phyloP scores from a whole-genome alignment of 2,888 invertebrate species.

The Andrena marginata region DNA sequence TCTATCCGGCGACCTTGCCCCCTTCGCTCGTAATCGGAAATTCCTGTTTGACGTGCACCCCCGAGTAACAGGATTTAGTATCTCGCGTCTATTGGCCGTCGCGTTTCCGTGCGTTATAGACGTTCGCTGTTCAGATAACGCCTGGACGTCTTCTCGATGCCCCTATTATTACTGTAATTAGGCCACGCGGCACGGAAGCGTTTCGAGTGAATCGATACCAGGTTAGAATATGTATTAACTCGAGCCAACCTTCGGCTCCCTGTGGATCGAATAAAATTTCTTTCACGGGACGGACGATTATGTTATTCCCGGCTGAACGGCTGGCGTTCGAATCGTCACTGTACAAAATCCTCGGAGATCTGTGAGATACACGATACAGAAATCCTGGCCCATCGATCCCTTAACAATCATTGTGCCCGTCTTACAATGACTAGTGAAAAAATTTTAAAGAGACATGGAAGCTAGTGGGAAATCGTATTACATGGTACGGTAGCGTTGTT shows the following conservation, averaged over 20 bases:
- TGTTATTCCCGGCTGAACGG: neutral
- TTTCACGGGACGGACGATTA: neutral
- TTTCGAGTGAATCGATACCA: constrained; percentile 45
- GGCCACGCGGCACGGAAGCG: constrained; percentile 39
- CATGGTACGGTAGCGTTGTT: too few relatives aligned
- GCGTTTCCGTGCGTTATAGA: constrained; percentile 39
- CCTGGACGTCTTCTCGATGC: constrained; percentile 48
- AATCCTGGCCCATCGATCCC: too few relatives aligned
- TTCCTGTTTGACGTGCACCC: constrained; percentile 38
- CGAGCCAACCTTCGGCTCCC: too few relatives aligned
- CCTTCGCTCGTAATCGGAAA: constrained; percentile 37
- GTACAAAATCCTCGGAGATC: neutral
- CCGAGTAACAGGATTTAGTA: constrained; percentile 39
- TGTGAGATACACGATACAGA: too few relatives aligned
- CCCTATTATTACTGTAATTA: constrained; percentile 53
- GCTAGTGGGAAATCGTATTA: too few relatives aligned
- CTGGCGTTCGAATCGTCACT: neutral
- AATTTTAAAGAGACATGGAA: too few relatives aligned
- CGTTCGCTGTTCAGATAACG: constrained; percentile 42
- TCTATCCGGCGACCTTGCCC: constrained; percentile 41
- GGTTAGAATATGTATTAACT: constrained; percentile 14
- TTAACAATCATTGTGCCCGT: too few relatives aligned
- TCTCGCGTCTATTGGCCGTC: constrained; percentile 43
- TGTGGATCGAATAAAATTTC: constrained; percentile 37
- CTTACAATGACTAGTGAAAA: too few relatives aligned